Conservation (phyloP, 2,113 vertebrate genomes). For the Fukomys damarensis region DNA sequence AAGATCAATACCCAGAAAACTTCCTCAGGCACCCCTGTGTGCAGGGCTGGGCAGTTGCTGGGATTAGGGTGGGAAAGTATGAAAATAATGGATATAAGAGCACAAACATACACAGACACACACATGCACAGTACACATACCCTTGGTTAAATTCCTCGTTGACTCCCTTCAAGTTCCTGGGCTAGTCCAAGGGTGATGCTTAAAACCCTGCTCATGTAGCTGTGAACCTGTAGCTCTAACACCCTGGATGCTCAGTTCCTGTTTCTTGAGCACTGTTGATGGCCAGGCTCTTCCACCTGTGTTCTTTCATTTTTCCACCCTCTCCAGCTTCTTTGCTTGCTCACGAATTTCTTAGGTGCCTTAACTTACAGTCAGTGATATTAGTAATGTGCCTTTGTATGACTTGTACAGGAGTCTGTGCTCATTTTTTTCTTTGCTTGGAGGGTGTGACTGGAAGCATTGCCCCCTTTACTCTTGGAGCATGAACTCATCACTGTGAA, state of each 20-base stretch:
- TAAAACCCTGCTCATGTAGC: accelerated
- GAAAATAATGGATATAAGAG: no score
- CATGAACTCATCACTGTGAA: not conserved
- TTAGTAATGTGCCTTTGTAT: not conserved
- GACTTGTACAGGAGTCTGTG: not conserved
- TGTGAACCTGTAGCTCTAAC: not conserved
- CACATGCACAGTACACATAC: accelerated
- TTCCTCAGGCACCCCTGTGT: accelerated
- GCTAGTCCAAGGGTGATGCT: not conserved
- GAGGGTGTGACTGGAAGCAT: not conserved
- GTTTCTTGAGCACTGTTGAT: accelerated
- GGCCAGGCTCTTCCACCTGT: no score
- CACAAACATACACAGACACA: not conserved
- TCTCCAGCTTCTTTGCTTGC: not conserved
- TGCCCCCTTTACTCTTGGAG: accelerated
- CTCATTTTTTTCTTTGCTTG: not conserved
- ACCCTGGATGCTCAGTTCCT: no score
- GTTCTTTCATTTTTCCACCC: not conserved
- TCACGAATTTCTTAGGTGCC: not conserved
- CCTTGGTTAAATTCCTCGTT: not conserved
- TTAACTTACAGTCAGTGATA: accelerated
- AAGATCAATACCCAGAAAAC: not conserved
- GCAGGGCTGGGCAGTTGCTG: not conserved
- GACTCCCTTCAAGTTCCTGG: not conserved
- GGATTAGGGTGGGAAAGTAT: not conserved